Evolutionary conservation across 2,888 invertebrate species (phyloP).

Genomic region (Amphimallon solstitiale): DNA sequence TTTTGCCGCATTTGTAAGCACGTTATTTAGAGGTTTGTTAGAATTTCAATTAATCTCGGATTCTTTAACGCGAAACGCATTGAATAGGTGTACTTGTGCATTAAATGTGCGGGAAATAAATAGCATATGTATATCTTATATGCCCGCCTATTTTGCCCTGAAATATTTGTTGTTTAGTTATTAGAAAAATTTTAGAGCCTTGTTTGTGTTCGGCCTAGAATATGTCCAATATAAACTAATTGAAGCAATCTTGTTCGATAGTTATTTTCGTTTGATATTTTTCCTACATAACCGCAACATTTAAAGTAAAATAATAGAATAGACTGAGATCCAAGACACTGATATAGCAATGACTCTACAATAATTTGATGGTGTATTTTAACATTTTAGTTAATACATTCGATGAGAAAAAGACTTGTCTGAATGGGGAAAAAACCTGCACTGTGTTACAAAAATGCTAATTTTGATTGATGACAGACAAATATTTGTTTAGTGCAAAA

Average conservation of each 20-base stretch:
- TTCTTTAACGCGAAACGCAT: constrained; percentile 21
- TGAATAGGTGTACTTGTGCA: constrained; percentile 26
- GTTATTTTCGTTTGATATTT: neutral
- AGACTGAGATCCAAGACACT: too few relatives aligned
- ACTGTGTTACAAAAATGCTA: too few relatives aligned
- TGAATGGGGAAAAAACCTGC: too few relatives aligned
- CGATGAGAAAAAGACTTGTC: too few relatives aligned
- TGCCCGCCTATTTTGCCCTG: constrained; percentile 1
- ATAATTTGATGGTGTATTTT: too few relatives aligned
- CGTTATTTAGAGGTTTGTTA: constrained; percentile 6
- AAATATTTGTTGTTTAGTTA: constrained; percentile 22
- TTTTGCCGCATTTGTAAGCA: neutral
- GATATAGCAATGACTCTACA: too few relatives aligned
- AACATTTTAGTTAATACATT: too few relatives aligned
- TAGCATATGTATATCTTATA: constrained; percentile 7
- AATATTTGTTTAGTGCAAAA: too few relatives aligned
- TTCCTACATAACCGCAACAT: too few relatives aligned
- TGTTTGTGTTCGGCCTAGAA: neutral
- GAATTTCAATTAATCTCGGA: constrained; percentile 28
- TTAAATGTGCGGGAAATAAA: constrained; percentile 25
- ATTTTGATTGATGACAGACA: too few relatives aligned
- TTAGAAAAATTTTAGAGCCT: constrained; percentile 12
- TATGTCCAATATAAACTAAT: neutral
- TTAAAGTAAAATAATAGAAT: too few relatives aligned
- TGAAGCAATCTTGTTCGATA: constrained; percentile 4